A percentile compares a stretch with the other conserved stretches of the same genome.
phyloP scores from a whole-genome alignment of 2,113 vertebrate species.

The Apaloderma vittatum region DNA sequence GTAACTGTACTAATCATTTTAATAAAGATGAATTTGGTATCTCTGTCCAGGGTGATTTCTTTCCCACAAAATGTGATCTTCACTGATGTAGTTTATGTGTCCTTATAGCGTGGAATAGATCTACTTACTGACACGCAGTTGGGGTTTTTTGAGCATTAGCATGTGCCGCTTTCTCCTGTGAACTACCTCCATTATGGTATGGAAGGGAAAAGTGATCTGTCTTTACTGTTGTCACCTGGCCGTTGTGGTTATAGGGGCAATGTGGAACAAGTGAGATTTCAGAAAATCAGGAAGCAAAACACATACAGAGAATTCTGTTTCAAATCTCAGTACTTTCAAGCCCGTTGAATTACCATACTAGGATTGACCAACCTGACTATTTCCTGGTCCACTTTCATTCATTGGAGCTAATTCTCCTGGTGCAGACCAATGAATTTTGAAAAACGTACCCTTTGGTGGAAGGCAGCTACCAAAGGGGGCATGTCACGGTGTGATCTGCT shows the following conservation, averaged over 20 bases:
- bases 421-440: not conserved
- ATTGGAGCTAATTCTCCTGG: not conserved
- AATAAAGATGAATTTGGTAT: not conserved
- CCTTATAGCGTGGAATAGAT: not conserved
- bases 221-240: not conserved
- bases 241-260: not conserved
- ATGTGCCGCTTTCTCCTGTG: not conserved
- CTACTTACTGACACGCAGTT: not conserved
- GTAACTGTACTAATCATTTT: not conserved
- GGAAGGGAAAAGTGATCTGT: not conserved
- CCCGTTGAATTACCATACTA: fast-evolving
- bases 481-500: not conserved
- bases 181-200: not conserved
- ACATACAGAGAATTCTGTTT: not conserved
- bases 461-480: not conserved
- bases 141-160: not conserved
- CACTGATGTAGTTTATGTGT: not conserved
- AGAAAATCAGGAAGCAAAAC: not conserved
- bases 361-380: not conserved
- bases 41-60: not conserved
- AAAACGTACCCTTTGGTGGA: not conserved
- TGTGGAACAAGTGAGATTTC: not conserved
- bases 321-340: not conserved
- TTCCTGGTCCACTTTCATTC: not conserved
- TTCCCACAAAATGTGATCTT: not conserved